Percentiles rank a stretch among this genome's conserved stretches.
phyloP scores from a whole-genome alignment of 2,888 invertebrate genomes.

The Hyposoter didymator region DNA sequence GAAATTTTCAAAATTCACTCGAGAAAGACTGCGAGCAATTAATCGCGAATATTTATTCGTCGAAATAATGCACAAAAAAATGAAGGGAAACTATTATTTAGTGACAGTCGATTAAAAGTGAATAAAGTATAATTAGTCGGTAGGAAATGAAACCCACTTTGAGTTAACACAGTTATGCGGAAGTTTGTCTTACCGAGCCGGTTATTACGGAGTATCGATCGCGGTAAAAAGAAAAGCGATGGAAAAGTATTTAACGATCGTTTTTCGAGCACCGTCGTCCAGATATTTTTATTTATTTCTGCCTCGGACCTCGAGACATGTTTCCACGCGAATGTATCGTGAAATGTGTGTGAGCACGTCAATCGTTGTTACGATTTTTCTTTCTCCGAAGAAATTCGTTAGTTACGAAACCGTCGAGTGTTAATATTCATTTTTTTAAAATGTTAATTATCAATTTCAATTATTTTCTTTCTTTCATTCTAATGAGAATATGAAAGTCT shows the following conservation, averaged over 20 bases:
- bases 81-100: not conserved
- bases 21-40: not conserved
- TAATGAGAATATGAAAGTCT: not conserved
- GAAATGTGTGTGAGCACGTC: not conserved
- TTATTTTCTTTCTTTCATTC: not conserved
- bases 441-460: conserved; percentile 28
- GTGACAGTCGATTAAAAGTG: not conserved
- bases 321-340: not conserved
- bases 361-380: not conserved
- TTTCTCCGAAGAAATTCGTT: conserved; percentile 20
- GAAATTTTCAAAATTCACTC: no score
- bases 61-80: not conserved
- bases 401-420: conserved; percentile 40
- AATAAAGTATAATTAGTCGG: not conserved
- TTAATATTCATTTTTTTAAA: conserved; percentile 61
- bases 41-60: not conserved
- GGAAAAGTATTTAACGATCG: conserved; percentile 32
- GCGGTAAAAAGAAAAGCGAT: conserved; percentile 31
- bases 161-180: conserved; percentile 30
- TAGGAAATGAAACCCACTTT: not conserved
- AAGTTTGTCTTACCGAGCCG: conserved; percentile 42
- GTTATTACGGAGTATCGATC: conserved; percentile 47
- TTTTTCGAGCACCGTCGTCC: not conserved
- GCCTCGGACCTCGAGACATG: conserved; percentile 48
- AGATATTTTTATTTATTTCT: not conserved